Conservation (phyloP, 2,797 vertebrate genomes). For the Muscicapa striata region DNA sequence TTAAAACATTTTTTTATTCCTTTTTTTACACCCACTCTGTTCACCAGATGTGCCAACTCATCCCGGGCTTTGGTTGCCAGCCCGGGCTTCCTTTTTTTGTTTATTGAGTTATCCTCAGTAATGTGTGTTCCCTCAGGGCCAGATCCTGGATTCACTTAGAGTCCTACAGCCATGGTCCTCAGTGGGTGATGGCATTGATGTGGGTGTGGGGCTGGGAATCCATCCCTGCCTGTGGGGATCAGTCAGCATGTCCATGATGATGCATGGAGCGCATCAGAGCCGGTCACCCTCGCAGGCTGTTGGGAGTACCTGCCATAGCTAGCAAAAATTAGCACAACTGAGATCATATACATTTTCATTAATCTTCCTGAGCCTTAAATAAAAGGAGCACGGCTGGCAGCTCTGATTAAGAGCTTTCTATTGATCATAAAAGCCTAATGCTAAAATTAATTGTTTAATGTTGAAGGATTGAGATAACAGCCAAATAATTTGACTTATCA, state of each 20-base stretch:
- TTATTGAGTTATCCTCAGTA: neutral
- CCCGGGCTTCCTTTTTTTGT: neutral
- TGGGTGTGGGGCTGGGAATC: neutral
- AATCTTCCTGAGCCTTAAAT: constrained; percentile 12
- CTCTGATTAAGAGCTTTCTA: constrained; percentile 58
- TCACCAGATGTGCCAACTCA: constrained; percentile 46
- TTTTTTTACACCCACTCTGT: constrained; percentile 30
- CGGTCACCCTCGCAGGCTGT: neutral
- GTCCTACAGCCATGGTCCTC: neutral
- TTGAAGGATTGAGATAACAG: constrained; percentile 51
- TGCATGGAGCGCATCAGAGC: neutral
- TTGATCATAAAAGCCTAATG: constrained; percentile 38
- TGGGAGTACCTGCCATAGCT: neutral
- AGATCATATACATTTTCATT: constrained; percentile 54
- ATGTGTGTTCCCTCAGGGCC: neutral
- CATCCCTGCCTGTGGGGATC: neutral
- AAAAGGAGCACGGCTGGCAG: constrained; percentile 56
- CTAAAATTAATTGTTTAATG: constrained; percentile 61
- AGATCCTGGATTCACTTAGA: neutral
- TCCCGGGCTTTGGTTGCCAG: neutral
- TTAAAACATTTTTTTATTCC: neutral
- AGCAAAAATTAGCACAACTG: constrained; percentile 45
- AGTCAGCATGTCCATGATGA: neutral
- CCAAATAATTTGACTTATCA: constrained; percentile 54
- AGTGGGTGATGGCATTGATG: neutral